Evolutionary conservation across 1,140 invertebrate species (phyloP), one percentile per base, ranked within the genome.

Genomic region (Oncopodura yosiiana): DNA sequence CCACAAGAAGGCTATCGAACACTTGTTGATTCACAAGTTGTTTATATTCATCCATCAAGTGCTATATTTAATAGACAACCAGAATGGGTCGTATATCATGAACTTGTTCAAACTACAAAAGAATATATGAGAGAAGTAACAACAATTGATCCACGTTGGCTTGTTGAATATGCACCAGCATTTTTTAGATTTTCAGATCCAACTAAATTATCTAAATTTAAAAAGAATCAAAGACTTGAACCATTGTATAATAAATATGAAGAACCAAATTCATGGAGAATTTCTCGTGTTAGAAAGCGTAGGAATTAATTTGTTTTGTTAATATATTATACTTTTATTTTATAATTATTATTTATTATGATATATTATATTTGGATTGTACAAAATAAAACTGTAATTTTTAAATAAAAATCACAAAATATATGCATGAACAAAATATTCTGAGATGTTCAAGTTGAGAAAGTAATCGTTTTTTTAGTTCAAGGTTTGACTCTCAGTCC

Each of bases 171-270:
- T 73, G 96, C 96, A 0, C 93, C 94, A 0, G 93, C 94, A 2
- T 99, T 99, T 75, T 99, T 97, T 74, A 94, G 92, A 71, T 95
- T 97, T 71, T 93, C 89, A n/a, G 95, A 99, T 71, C 94, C 94
- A 5, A 98, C 95, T 0, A 98, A 96, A 72, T 77, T 99, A 0
- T 96, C 92, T 67, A 97, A 97, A 70, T 95, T 97, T 69, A 99
- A 99, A 78, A 97, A 97, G 71, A 97, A 98, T 74, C 94, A 99
- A 76, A 79, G 94, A 61, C 77, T 99, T 27, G 95, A 99, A 69
- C 96, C 96, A 0, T 73, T 99, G 0, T 94, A 94, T 70, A 99
- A 99, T 70, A 99, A 99, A 75, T 99, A 98, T 68, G 95, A 99
- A 72, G 95, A 99, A 71, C 88, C 94, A 0, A 99, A 99, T 72